Conservation (phyloP, 2,888 invertebrate species). For the Tetragonula carbonaria region DNA sequence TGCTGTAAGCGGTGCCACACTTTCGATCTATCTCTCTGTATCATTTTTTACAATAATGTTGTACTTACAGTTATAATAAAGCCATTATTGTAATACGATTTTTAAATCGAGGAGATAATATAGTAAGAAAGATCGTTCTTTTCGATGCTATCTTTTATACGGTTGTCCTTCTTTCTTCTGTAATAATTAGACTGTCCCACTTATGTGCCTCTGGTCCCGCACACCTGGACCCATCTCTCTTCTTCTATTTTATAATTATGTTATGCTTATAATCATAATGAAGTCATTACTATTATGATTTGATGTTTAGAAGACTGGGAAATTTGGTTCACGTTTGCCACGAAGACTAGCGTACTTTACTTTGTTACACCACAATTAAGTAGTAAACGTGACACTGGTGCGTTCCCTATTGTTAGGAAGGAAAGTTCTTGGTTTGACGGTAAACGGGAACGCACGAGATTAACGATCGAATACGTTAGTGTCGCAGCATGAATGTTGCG, state of each 20-base stretch:
- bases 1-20: not conserved
- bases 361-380: not conserved
- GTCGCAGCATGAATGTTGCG: slow-evolving; percentile 1
- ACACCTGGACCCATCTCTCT: not conserved
- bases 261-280: too few relatives aligned
- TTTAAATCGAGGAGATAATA: not conserved
- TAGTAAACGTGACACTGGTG: slow-evolving; percentile 1
- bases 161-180: too few relatives aligned
- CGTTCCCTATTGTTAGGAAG: slow-evolving; percentile 38
- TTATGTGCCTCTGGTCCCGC: not conserved
- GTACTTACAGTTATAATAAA: too few relatives aligned
- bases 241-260: not conserved
- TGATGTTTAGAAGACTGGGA: not conserved
- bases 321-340: not conserved
- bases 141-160: not conserved
- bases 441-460: slow-evolving; percentile 30
- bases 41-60: not conserved
- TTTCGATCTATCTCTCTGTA: not conserved
- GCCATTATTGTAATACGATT: not conserved
- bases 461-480: slow-evolving; percentile 29
- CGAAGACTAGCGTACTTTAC: not conserved
- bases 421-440: slow-evolving; percentile 39
- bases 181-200: not conserved
- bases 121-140: not conserved
- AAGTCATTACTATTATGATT: not conserved